Evolutionary conservation across 2,113 vertebrate species (phyloP), one percentile per base, ranked within the genome.

Genomic region (Holacanthus passer): DNA sequence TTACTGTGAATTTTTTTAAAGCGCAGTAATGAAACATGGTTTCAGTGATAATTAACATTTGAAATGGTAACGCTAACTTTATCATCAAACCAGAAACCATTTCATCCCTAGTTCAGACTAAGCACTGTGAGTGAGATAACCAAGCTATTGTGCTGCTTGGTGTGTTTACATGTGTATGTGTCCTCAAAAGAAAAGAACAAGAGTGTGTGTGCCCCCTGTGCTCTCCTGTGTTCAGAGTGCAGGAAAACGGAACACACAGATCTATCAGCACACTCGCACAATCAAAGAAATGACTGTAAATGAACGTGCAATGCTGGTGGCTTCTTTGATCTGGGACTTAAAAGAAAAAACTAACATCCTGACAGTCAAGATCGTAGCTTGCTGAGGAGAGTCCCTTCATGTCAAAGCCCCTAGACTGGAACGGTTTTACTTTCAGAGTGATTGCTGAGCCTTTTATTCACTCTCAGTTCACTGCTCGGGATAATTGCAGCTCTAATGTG

Each of bases 401-500:
- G 13, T 62, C 27, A 0, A 7, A 60, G 9, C 12, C 8, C 19
- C 37, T 3, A 1, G 5, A 32, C 53, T 3, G 4, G 11, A 70
- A 2, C 2, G 0, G 16, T 75, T 73, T 37, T 41, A 29, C 62
- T 73, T 11, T 63, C 31, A 29, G 29, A 77, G 20, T 53, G 0
- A 24, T 45, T 37, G 39, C 13, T 27, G 14, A 55, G 55, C 29
- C n/a, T 20, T 20, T 14, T 0, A 5, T 48, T 56, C 5, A 2
- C 31, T 63, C 22, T 74, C 76, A 16, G 29, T 41, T 53, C 45
- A 62, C 10, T 11, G 13, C 52, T 52, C 20, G 0, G 65, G 48
- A 22, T 87, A 64, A 13, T 76, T 84, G 62, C 29, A 77, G 41
- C 43, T 58, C 48, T 80, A 45, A 77, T 35, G 16, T 87, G 59